Evolutionary conservation across 1,140 invertebrate genomes (phyloP), one percentile per base, ranked within the genome.

Genomic region (Cotesia glomerata): DNA sequence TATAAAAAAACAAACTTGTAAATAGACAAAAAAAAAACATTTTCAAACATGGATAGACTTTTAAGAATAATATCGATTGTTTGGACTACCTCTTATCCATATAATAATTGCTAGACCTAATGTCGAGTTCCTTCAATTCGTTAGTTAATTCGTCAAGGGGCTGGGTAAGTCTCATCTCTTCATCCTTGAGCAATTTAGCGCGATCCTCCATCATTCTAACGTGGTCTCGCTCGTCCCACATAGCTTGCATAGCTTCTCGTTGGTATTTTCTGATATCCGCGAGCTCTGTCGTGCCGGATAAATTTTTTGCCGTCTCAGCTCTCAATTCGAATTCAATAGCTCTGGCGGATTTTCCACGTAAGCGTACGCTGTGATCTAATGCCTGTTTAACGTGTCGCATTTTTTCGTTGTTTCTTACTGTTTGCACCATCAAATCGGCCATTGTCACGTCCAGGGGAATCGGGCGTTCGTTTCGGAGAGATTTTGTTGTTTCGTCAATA

Each of bases 301-400:
- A 63, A 74, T 90, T 89, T 66, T 84, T 82, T 34, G 85, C 70
- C 11, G 87, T 82, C 11, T 82, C 80, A 0, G 89, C 83, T 51
- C 91, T 90, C 13, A 94, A 80, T 5, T 91, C 90, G 75, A 90
- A 89, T 79, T 91, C 91, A 75, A 94, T 94, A 35, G 89, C 89
- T 78, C 89, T 91, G 8, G 93, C 93, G 2, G 93, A 94, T 87
- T 92, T 93, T 56, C 92, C 92, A 72, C 89, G 88, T 26, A 93
- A 83, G 82, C 86, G 78, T 85, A 84, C 78, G 77, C 88, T 75
- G 87, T 87, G 78, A 82, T 89, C 88, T 26, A 90, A 81, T 0
- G 83, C 82, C 1, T 84, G 79, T 14, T 84, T 80, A 3, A 80
- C 75, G 16, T 85, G 75, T 56, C 80, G 84, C 76, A 89, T 87